Base-by-base conservation (phyloP, 2,797 vertebrate species). In the Molossus molossus region DNA sequence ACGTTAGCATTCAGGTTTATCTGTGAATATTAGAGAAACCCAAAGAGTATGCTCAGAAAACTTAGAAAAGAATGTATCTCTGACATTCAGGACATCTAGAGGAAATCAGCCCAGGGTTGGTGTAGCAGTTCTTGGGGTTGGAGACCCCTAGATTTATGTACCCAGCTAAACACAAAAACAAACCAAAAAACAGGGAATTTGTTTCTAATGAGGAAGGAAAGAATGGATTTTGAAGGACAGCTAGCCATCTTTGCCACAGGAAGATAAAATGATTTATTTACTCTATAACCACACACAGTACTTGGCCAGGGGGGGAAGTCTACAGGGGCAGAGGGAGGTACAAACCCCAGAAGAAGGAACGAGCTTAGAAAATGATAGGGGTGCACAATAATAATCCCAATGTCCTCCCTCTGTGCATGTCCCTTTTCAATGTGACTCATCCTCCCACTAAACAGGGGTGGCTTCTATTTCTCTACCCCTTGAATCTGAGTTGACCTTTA, bases 1-100 rank as follows among this genome's bases (percentile, higher is more conserved):
- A 50, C 45, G 50, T 58, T 90, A 91, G 64, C 21, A 50, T 79
- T 40, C 60, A 87, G 27, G 33, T 77, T 85, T 25, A 73, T 92
- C 62, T 48, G 58, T 14, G 93, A 62, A 81, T 58, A 57, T 45
- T 95, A 33, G 81, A 83, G 62, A 83, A 83, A 45, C 20, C 17
- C 45, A 53, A 84, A 83, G 14, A 75, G 40, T n/a, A 48, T 65
- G 14, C 5, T 83, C 21, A 76, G 27, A 48, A 3, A 27, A 86
- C 48, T 94, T 82, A 90, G 37, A 90, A 94, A 94, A 65, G 9
- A 58, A 21, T 53, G 25, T 83, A 2, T 94, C 55, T 89, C 91
- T 79, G n/a, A 84, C 18, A 84, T 57, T 84, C 40, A 94, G 69
- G 69, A 64, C 88, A 83, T 57, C 65, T n/a, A 27, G 11, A 90